Evolutionary conservation across 1,140 invertebrate species (phyloP).

Genomic region (Heliconius congener): DNA sequence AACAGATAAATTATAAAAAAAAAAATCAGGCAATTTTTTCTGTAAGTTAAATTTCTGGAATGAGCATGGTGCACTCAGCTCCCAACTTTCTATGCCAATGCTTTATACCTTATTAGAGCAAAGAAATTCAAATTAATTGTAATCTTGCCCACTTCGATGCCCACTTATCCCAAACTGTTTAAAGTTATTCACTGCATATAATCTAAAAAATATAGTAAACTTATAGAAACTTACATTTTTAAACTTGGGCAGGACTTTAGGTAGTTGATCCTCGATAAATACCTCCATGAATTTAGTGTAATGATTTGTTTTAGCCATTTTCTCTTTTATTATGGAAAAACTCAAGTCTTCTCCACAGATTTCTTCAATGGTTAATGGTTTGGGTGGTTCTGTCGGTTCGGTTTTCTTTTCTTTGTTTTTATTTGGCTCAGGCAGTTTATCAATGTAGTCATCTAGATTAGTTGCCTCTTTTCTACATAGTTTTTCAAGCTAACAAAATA

Average conservation of each 20-base stretch:
- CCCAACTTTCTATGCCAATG: no score
- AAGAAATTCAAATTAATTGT: no score
- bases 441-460: background rate
- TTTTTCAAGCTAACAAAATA: constrained; percentile 16
- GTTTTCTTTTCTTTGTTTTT: background rate
- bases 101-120: no score
- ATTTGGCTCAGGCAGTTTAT: constrained; percentile 26
- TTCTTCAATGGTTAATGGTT: constrained; percentile 5
- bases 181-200: no score
- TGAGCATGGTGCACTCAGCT: no score
- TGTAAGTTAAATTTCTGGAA: no score
- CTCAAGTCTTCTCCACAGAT: constrained; percentile 6
- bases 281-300: constrained; percentile 43
- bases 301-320: constrained; percentile 24
- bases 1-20: no score
- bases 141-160: no score
- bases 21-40: no score
- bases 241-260: constrained; percentile 39
- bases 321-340: constrained; percentile 18
- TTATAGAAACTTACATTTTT: constrained; percentile 40
- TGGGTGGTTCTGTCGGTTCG: background rate
- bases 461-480: constrained; percentile 14
- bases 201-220: background rate
- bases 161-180: no score
- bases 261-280: constrained; percentile 43